Evolutionary conservation across 2,113 vertebrate species (phyloP).

Genomic region (Plectropomus leopardus): DNA sequence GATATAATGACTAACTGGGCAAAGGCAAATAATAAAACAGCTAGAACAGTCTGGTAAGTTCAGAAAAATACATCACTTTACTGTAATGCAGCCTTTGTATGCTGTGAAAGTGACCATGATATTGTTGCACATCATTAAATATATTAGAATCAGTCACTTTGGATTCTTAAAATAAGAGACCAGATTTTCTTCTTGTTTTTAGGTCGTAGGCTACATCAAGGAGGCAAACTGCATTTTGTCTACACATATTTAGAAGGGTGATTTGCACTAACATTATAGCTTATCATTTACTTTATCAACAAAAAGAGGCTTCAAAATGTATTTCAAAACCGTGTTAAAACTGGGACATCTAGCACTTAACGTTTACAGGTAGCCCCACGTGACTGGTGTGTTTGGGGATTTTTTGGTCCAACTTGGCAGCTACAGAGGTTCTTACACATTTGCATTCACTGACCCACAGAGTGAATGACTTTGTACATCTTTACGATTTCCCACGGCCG

Average conservation of each 20-base stretch:
- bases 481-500: constrained; percentile 1
- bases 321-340: background rate
- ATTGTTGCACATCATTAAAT: background rate
- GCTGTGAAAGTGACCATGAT: background rate
- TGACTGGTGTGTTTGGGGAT: background rate
- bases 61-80: no score
- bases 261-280: background rate
- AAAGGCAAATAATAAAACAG: no score
- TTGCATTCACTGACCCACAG: constrained; percentile 3
- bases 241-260: background rate
- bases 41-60: no score
- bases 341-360: background rate
- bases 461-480: background rate
- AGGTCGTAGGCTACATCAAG: background rate
- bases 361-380: background rate
- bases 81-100: no score
- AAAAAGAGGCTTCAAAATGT: background rate
- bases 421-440: constrained; percentile 29
- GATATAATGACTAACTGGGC: no score
- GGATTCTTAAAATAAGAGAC: background rate
- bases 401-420: constrained; percentile 44
- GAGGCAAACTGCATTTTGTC: background rate
- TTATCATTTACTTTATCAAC: background rate
- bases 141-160: background rate
- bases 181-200: background rate